Base-by-base conservation (phyloP, 2,113 vertebrate species). In the Rhinopithecus roxellana region DNA sequence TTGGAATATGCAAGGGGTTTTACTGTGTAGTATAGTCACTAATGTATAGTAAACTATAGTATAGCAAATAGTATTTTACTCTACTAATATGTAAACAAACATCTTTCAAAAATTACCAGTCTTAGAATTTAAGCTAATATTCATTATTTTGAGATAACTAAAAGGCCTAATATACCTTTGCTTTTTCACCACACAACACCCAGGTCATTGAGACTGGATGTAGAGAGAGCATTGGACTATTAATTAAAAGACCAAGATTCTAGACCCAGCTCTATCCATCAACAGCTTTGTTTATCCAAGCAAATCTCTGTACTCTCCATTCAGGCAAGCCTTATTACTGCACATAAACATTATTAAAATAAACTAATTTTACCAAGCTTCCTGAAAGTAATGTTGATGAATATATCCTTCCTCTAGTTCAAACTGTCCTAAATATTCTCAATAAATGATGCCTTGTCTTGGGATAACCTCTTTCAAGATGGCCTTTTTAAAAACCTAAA, bases 301-400 rank as follows among this genome's bases (percentile, higher is more conserved):
- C 45, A 91, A 43, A 91, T 55, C 61, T 88, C 67, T 72, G 2
- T 81, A 52, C 35, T 95, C 57, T 64, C 48, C 50, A 64, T 94
- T 20, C 5, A 89, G 81, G n/a, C 61, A 78, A 85, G 45, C 30
- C 32, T 92, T 89, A 78, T n/a, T 92, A 84, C 57, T 83, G 61
- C 61, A 12, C 30, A 64, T 64, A 64, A 64, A 64, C 27, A 64
- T 64, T 30, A 64, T 12, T 64, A 64, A 12, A 96, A 80, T 80
- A 85, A 95, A 83, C 74, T 61, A 43, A 64, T 89, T 98, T 95
- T 75, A 57, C 8, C 80, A 70, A 90, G 38, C 93, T 95, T 95
- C 50, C 43, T 93, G 61, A 88, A 94, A 97, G 48, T 92, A 90
- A 82, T 78, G 0, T 84, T 92, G 17, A 27, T 84, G 64, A 70